Conservation (phyloP, 2,797 vertebrate species). For the Bucorvus abyssinicus region DNA sequence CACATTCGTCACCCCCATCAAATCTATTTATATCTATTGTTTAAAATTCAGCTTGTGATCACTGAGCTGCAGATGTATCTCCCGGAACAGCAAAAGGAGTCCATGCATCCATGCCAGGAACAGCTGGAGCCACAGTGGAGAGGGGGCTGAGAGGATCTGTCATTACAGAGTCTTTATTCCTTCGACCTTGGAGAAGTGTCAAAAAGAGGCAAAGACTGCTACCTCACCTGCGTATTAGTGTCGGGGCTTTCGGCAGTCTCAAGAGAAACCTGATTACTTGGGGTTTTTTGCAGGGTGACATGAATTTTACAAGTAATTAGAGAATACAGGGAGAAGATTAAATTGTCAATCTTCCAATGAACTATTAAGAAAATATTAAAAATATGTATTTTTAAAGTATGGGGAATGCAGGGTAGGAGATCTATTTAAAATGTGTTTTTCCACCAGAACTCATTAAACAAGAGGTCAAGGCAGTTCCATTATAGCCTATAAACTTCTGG, state of each 20-base stretch:
- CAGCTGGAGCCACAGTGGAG: not conserved
- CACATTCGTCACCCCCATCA: not conserved
- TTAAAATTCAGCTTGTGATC: slow-evolving; percentile 38
- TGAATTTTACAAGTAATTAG: not conserved
- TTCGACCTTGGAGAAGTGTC: not conserved
- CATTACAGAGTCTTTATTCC: not conserved
- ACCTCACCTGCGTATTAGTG: not conserved
- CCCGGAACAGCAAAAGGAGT: not conserved
- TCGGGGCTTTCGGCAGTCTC: not conserved
- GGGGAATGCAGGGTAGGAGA: not conserved
- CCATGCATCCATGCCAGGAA: not conserved
- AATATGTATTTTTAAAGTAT: not conserved
- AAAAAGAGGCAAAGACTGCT: not conserved
- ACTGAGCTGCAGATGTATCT: slow-evolving; percentile 40
- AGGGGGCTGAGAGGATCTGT: not conserved
- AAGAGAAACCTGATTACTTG: not conserved
- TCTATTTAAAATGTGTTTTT: not conserved
- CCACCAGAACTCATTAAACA: not conserved
- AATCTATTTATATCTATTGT: slow-evolving; percentile 13
- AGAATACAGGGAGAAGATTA: not conserved
- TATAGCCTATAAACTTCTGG: slow-evolving; percentile 16
- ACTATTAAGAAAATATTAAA: not conserved
- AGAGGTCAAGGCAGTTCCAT: not conserved
- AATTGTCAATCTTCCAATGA: not conserved
- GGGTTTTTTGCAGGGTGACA: not conserved